A percentile compares a stretch with the other conserved stretches of the same genome.
phyloP scores from a whole-genome alignment of 1,140 invertebrate genomes.

The Temnothorax longispinosus region DNA sequence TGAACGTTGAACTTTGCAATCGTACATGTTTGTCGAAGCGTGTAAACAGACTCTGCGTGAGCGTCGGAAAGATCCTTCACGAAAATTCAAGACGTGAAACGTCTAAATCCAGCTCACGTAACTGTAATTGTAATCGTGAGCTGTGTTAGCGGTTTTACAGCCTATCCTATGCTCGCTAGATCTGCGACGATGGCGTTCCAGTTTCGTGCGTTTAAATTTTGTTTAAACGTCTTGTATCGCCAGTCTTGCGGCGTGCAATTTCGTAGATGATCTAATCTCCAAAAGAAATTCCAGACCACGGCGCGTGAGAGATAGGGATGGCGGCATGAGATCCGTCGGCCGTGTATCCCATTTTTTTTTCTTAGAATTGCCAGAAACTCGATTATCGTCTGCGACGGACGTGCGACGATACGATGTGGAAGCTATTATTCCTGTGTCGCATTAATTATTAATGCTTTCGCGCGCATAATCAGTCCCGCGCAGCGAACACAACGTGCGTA shows the following conservation, averaged over 20 bases:
- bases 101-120: slow-evolving; percentile 30
- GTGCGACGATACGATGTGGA: not conserved
- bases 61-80: not conserved
- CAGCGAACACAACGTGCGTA: not conserved
- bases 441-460: not conserved
- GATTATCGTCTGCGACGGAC: not conserved
- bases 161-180: not conserved
- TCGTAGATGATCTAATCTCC: slow-evolving; percentile 26
- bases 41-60: not conserved
- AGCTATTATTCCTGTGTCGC: not conserved
- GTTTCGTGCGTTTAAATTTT: not conserved
- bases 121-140: slow-evolving; percentile 46
- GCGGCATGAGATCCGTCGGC: not conserved
- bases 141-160: slow-evolving; percentile 22
- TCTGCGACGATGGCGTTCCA: not conserved
- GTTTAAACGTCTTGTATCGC: not conserved
- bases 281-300: slow-evolving; percentile 30
- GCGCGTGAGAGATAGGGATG: slow-evolving; percentile 24
- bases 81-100: slow-evolving; percentile 36
- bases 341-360: not conserved
- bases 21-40: not conserved
- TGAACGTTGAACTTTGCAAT: not conserved
- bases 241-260: slow-evolving; percentile 8
- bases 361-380: not conserved
- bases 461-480: not conserved